Conservation (phyloP, 1,140 invertebrate species). For the Orchesella cincta region DNA sequence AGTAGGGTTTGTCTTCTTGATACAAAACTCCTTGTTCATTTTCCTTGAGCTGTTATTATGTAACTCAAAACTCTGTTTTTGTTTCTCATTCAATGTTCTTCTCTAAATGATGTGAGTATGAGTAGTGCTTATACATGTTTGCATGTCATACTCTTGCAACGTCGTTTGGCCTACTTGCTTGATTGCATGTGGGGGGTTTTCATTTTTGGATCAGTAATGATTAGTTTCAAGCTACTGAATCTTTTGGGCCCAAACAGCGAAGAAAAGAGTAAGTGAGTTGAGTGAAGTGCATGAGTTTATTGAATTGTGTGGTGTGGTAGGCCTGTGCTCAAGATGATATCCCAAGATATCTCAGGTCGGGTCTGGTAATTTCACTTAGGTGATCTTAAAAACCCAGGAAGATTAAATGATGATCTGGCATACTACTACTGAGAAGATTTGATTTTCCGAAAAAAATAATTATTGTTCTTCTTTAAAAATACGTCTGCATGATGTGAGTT, state of each 20-base stretch:
- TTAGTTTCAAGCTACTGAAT: slow-evolving; percentile 40
- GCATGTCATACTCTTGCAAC: too few relatives aligned
- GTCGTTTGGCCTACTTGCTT: too few relatives aligned
- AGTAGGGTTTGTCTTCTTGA: too few relatives aligned
- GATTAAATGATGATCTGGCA: slow-evolving; percentile 6
- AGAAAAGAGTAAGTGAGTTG: background rate
- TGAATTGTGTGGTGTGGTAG: slow-evolving; percentile 11
- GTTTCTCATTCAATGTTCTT: too few relatives aligned
- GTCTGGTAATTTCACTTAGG: background rate
- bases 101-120: too few relatives aligned
- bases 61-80: too few relatives aligned
- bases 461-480: slow-evolving; percentile 5
- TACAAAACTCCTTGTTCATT: too few relatives aligned
- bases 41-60: too few relatives aligned
- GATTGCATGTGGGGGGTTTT: slow-evolving; percentile 33
- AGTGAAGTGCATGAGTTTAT: background rate
- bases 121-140: too few relatives aligned
- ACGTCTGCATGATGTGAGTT: background rate
- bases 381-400: slow-evolving; percentile 7
- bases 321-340: background rate
- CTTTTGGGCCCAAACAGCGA: background rate
- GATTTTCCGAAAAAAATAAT: slow-evolving; percentile 11
- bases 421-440: background rate
- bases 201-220: slow-evolving; percentile 41
- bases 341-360: slow-evolving; percentile 12